phyloP scores from a whole-genome alignment of 2,888 invertebrate genomes.

The Aphodius granarius region DNA sequence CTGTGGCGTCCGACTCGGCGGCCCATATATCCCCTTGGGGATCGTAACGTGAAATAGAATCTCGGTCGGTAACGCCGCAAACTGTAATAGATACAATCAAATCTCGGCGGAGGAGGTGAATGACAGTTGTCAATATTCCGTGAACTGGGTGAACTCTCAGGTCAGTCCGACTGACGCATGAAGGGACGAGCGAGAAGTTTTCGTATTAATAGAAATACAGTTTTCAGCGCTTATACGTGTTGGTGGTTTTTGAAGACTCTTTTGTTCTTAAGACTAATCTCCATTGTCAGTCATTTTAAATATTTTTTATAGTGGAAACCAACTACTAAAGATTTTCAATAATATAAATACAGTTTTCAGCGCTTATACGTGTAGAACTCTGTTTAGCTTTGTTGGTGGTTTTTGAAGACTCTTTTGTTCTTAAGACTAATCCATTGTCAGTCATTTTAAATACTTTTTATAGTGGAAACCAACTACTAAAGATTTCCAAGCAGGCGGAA shows the following conservation, averaged over 20 bases:
- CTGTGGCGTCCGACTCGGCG: background rate
- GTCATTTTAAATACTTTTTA: background rate
- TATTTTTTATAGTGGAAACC: background rate
- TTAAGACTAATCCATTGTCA: background rate
- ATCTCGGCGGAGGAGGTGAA: constrained; percentile 28
- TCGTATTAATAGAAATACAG: background rate
- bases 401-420: no score
- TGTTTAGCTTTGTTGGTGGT: no score
- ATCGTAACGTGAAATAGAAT: constrained; percentile 44
- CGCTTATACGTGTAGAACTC: no score
- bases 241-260: no score
- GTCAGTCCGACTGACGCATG: background rate
- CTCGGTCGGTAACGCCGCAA: constrained; percentile 35
- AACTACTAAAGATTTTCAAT: background rate
- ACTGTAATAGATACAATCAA: constrained; percentile 43
- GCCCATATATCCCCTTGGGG: constrained; percentile 35
- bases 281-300: background rate
- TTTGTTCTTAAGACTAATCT: background rate
- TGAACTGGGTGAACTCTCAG: background rate
- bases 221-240: background rate
- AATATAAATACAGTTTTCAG: background rate
- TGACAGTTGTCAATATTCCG: constrained; percentile 43
- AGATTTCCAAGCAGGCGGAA: background rate
- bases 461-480: background rate
- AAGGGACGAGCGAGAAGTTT: background rate